Evolutionary conservation across 64 coral and sea anemone species (phyloP).

Genomic region (Montipora efflorescens): DNA sequence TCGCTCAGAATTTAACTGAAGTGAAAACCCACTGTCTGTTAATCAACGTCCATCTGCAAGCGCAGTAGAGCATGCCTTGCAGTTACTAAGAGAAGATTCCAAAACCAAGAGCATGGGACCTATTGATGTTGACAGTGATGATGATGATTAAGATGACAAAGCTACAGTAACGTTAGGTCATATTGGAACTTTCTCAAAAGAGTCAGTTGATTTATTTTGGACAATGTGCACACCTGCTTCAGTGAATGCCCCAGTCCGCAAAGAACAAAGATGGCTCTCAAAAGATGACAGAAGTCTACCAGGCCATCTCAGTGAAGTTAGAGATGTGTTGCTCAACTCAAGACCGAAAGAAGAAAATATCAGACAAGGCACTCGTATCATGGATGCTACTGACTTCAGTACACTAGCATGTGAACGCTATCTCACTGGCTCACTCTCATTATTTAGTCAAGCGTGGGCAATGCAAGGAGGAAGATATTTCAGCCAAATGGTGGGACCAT

Average conservation of each 20-base stretch:
- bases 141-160: not conserved
- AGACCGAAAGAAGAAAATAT: not conserved
- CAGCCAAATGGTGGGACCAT: not conserved
- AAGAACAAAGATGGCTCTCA: conserved; percentile 11
- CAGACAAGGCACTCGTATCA: not conserved
- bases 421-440: conserved; percentile 25
- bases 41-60: not conserved
- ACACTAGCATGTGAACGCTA: conserved; percentile 42
- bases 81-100: not conserved
- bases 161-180: not conserved
- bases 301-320: not conserved
- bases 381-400: conserved; percentile 21
- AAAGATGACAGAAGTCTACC: not conserved
- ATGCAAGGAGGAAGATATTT: conserved; percentile 11
- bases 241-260: not conserved
- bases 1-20: not conserved
- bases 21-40: not conserved
- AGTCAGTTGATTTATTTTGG: not conserved
- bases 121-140: conserved; percentile 14
- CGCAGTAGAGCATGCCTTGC: not conserved
- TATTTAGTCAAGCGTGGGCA: conserved; percentile 33
- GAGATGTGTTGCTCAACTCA: conserved; percentile 3
- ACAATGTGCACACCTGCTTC: not conserved
- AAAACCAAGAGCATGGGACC: not conserved
- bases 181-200: not conserved